phyloP scores from a whole-genome alignment of 2,797 vertebrate genomes.

The Macrochelys suwanniensis region DNA sequence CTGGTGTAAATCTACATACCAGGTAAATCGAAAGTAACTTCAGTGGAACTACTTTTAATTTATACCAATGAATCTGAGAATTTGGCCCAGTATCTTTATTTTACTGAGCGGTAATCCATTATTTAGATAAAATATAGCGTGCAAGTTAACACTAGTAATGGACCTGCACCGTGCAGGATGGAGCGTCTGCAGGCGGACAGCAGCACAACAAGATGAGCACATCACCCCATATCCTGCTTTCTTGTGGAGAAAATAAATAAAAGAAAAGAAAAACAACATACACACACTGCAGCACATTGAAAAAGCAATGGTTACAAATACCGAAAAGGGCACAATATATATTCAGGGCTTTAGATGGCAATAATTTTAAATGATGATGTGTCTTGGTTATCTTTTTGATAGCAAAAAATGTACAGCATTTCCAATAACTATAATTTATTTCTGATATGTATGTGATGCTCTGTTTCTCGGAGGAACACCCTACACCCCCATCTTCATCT shows the following conservation, averaged over 20 bases:
- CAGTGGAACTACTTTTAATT: conserved; percentile 9
- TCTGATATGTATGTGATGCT: background rate
- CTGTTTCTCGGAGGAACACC: too few species aligned
- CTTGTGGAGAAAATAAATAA: background rate
- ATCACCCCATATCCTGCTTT: background rate
- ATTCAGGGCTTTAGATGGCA: background rate
- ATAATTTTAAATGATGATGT: background rate
- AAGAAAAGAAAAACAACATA: background rate
- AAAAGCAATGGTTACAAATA: background rate
- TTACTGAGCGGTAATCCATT: conserved; percentile 2
- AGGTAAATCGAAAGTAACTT: conserved; percentile 15
- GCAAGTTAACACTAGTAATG: background rate
- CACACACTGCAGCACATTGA: background rate
- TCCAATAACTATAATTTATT: background rate
- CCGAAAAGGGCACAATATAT: background rate
- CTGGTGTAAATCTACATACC: conserved; percentile 1
- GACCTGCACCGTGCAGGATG: background rate
- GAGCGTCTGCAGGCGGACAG: background rate
- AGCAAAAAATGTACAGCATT: background rate
- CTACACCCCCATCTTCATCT: too few species aligned
- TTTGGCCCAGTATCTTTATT: background rate
- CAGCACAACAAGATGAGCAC: background rate
- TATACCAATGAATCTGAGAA: background rate
- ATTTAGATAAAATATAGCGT: background rate
- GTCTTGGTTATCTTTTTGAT: background rate